Percentiles rank a stretch among this genome's conserved stretches.
These are phyloP conservation scores for Bilobella aurantiaca DNA, from an alignment of 1,140 invertebrate genomes.

Conservation along the genomic window DNA sequence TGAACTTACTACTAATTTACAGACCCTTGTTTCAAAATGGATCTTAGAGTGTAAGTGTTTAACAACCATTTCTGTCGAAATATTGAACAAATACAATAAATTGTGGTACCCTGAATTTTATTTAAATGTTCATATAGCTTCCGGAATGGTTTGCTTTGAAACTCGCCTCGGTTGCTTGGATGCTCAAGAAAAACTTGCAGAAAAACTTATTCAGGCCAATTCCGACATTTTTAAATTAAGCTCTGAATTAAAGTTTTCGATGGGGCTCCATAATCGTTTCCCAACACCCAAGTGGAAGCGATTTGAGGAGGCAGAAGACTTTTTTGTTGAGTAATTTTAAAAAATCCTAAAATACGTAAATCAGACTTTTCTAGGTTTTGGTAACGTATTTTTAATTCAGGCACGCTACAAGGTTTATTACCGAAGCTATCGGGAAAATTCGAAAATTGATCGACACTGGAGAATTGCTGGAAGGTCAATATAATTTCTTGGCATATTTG, in stretches of 20 bases:
- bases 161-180: slow-evolving; percentile 42
- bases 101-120: not conserved
- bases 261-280: slow-evolving; percentile 42
- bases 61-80: not conserved
- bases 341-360: too few relatives aligned
- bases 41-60: slow-evolving; percentile 40
- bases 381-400: slow-evolving; percentile 31
- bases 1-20: slow-evolving; percentile 28
- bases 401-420: slow-evolving; percentile 33
- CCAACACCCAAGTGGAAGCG: slow-evolving; percentile 40
- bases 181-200: slow-evolving; percentile 36
- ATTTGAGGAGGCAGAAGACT: slow-evolving; percentile 41
- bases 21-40: slow-evolving; percentile 39
- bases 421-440: slow-evolving; percentile 35
- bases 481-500: slow-evolving; percentile 44
- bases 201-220: slow-evolving; percentile 42
- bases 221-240: slow-evolving; percentile 42
- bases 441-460: slow-evolving; percentile 34
- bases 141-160: slow-evolving; percentile 45
- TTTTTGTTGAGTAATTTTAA: slow-evolving; percentile 38
- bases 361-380: not conserved
- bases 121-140: slow-evolving; percentile 36
- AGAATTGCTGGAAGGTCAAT: slow-evolving; percentile 39
- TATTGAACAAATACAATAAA: too few relatives aligned
- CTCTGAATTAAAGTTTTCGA: slow-evolving; percentile 41